Conservation (phyloP, 2,888 invertebrate genomes). For the Caenorhabditis sulstoni region DNA sequence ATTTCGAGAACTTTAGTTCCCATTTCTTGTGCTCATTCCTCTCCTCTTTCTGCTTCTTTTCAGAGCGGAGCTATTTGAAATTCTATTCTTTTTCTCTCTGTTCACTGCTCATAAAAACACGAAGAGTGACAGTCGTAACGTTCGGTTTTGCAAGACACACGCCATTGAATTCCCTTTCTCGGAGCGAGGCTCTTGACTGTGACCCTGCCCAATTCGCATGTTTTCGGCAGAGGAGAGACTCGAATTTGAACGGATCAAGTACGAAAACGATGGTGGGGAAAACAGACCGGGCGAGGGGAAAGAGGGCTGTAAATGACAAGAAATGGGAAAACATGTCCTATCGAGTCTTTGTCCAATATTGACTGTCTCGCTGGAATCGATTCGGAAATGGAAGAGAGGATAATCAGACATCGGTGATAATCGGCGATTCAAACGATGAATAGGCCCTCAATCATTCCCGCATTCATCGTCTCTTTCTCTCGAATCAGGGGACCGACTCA, state of each 20-base stretch:
- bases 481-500: neutral
- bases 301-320: conserved; percentile 33
- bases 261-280: neutral
- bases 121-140: no score
- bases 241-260: conserved; percentile 2
- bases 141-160: no score
- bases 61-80: no score
- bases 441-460: conserved; percentile 82
- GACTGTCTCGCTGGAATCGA: neutral
- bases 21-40: no score
- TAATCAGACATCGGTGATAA: conserved; percentile 39
- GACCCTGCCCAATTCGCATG: no score
- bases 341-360: conserved; percentile 11
- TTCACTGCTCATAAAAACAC: no score
- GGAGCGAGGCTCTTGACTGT: no score
- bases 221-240: no score
- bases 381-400: conserved; percentile 3
- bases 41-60: no score
- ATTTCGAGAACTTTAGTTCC: neutral
- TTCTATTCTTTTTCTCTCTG: no score
- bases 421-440: conserved; percentile 20
- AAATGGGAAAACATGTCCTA: conserved; percentile 21
- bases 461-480: conserved; percentile 84
- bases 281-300: neutral
- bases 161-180: no score